Base-by-base conservation (phyloP, 1,140 invertebrate species). In the Scylla paramamosain region DNA sequence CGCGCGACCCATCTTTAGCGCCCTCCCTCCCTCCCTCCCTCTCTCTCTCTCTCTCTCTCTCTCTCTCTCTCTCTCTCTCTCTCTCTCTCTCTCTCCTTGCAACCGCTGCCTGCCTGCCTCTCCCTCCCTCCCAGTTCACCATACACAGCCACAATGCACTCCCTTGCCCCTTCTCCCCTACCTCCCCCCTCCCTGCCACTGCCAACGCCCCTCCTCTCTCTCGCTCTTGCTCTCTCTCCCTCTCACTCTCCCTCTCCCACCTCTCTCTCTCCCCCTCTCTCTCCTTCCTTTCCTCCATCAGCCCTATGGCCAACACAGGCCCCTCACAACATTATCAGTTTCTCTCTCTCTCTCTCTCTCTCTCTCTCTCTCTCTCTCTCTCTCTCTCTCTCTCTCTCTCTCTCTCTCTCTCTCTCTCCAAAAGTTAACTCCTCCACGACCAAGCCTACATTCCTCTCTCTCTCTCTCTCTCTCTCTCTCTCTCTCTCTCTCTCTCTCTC, bases 1-100 rank as follows among this genome's bases (percentile, higher is more conserved):
- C 93, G 93, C 88, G 93, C 93, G 32, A 45, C 93, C 93, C 88
- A 83, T 91, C 93, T 94, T 94, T 83, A 94, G 88, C 88, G 59
- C 45, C 39, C 88, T 14, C 88, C 88, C n/a, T 67, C 28, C 93
- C n/a, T 86, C 46, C 32, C 31, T 7, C 29, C 20, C 25, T 29
- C 92, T 77, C 32, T 10, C 6, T 25, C 28, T 28, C 77, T 46
- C 92, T 48, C 77, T 8, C 8, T 82, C 92, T 46, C 32, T 39
- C 91, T 12, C 31, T 28, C 91, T 31, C 59, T 77, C 32, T n/a
- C 67, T 46, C 67, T n/a, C 32, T 39, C 32, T 29, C 6, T 48
- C 32, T 82, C 16, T 25, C 92, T 25, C 59, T 31, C 91, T 14
- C 59, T 20, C 59, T 32, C n/a, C 91, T 67, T 45, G 25, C 14